Base-by-base conservation (phyloP, 2,888 invertebrate species). In the Germaria angustata region DNA sequence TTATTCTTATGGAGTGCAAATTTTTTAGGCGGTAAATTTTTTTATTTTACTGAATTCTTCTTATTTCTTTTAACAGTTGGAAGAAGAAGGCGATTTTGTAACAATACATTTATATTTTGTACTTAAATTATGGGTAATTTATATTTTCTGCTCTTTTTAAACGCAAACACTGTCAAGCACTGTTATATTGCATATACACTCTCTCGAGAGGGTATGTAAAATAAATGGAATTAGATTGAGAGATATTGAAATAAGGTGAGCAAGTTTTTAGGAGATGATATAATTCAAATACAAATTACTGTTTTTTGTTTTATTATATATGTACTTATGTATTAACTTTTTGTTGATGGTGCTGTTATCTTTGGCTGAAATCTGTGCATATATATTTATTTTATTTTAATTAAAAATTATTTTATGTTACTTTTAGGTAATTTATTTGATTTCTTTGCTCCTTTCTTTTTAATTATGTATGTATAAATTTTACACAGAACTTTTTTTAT, bases 11-110 rank as follows among this genome's bases (percentile, higher is more conserved):
- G 69, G 34, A 32, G 9, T 32, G 15, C 49, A 32, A 13, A 71
- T 66, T 51, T 51, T 68, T 34, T 32, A 61, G 20, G 41, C 41
- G 32, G 51, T 51, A 61, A 71, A 39, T 34, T 73, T 36, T 75
- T 72, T 61, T 32, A 65, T 36, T 75, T 69, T 61, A 32, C 57
- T 41, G 17, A 63, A 49, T 65, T 57, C 61, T 46, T 82, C 32
- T 53, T 69, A 22, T 41, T 57, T 65, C 51, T 68, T 63, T 32
- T 15, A 69, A 41, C 76, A 75, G 49, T 51, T 79, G 68, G 68
- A 73, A 65, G 63, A 57, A 61, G 41, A 66, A 49, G 46, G 65
- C 51, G 73, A 81, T 59, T 73, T 79, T 75, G 32, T 73, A 34
- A 53, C 36, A 53, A 53, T 39, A 15, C 22, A 51, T 24, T 24